These are phyloP conservation scores for Emberiza fucata DNA, from an alignment of 2,113 vertebrate species.

Conservation along the genomic window DNA sequence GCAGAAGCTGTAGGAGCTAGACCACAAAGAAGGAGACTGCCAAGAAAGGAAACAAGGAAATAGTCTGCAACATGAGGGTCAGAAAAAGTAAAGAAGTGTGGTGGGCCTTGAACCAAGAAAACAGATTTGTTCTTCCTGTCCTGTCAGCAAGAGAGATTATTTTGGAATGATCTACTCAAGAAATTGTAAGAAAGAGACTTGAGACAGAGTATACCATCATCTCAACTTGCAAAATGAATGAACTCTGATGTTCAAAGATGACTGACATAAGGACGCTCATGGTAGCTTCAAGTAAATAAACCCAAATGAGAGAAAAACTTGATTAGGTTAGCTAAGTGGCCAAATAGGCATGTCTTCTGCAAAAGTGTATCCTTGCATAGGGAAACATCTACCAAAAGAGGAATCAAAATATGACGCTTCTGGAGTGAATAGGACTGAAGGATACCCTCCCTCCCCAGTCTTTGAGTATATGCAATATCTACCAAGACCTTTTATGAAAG, in stretches of 20 bases:
- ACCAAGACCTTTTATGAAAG: background rate
- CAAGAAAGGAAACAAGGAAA: background rate
- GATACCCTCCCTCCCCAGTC: too few relatives aligned
- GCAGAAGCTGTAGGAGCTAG: background rate
- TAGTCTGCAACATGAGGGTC: fast-evolving
- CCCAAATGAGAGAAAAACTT: background rate
- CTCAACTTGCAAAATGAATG: background rate
- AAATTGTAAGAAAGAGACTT: background rate
- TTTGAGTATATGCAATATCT: background rate
- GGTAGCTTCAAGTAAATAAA: background rate
- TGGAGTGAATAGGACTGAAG: background rate
- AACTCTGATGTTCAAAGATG: background rate
- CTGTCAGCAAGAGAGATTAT: background rate
- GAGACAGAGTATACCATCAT: background rate
- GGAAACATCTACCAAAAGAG: background rate
- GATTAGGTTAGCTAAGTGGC: background rate
- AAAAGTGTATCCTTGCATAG: background rate
- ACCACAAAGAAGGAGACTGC: background rate
- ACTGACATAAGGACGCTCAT: background rate
- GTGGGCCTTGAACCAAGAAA: background rate
- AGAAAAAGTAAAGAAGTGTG: background rate
- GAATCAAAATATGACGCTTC: background rate
- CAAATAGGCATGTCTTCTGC: background rate
- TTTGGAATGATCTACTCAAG: background rate
- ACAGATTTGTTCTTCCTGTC: background rate